These are phyloP conservation scores for Chrosomus eos DNA, from an alignment of 2,797 vertebrate genomes.

Conservation along the genomic window DNA sequence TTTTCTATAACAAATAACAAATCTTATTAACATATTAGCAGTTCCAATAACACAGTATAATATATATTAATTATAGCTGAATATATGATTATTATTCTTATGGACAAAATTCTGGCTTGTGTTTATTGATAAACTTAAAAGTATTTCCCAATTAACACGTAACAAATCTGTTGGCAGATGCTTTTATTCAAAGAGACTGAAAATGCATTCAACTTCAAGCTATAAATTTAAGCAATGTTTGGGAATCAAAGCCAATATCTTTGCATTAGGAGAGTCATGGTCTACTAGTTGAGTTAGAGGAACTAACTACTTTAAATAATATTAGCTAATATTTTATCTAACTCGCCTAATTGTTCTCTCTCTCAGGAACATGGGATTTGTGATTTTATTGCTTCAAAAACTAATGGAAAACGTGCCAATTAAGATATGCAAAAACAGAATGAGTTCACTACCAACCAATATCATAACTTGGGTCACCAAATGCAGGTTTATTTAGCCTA, in stretches of 20 bases:
- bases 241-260: neutral
- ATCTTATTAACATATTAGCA: neutral
- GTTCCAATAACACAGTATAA: too few relatives aligned
- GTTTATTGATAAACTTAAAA: neutral
- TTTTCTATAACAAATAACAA: neutral
- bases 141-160: neutral
- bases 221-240: neutral
- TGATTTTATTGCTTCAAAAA: neutral
- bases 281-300: neutral
- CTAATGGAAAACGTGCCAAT: neutral
- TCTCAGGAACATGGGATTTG: neutral
- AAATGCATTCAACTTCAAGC: neutral
- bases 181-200: neutral
- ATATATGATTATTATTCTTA: too few relatives aligned
- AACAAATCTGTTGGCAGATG: neutral
- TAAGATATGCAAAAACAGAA: neutral
- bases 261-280: neutral
- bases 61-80: too few relatives aligned
- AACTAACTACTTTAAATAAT: neutral
- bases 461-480: neutral
- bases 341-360: neutral
- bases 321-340: neutral
- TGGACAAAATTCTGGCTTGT: neutral
- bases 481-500: neutral
- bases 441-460: neutral